These are phyloP conservation scores for Upupa epops DNA, from an alignment of 2,113 vertebrate species.

Conservation along the genomic window DNA sequence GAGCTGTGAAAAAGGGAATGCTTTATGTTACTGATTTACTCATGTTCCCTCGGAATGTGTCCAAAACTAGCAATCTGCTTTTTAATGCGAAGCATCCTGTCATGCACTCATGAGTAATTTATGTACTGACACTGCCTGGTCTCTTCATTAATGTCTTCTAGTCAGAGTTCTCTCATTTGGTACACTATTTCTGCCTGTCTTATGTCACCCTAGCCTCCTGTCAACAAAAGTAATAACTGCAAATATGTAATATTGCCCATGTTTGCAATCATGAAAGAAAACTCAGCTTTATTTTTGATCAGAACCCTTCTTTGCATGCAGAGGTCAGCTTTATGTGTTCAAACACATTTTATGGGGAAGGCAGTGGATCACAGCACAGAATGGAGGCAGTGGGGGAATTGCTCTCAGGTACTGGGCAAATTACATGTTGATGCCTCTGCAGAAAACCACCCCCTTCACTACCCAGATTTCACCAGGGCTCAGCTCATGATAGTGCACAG, in stretches of 20 bases:
- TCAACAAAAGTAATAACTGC: not conserved
- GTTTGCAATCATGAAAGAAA: slow-evolving; percentile 22
- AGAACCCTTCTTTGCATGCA: not conserved
- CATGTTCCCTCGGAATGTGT: slow-evolving; percentile 11
- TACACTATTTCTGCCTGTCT: not conserved
- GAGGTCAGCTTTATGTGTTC: not conserved
- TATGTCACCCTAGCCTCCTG: slow-evolving; percentile 19
- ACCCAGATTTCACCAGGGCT: not conserved
- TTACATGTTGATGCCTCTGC: not conserved
- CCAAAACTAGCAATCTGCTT: slow-evolving; percentile 35
- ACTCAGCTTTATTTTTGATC: not conserved
- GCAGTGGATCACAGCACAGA: not conserved
- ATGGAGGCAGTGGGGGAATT: not conserved
- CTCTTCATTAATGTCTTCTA: slow-evolving; percentile 21
- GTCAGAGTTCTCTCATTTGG: not conserved
- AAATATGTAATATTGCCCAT: slow-evolving; percentile 10
- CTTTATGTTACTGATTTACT: slow-evolving; percentile 59
- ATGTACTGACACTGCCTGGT: not conserved
- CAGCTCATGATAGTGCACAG: not conserved
- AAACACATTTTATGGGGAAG: not conserved
- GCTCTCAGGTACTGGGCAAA: not conserved
- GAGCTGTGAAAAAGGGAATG: slow-evolving; percentile 38
- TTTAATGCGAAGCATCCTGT: slow-evolving; percentile 48
- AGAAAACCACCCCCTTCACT: not conserved
- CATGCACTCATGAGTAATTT: slow-evolving; percentile 27